Conservation (phyloP, 2,113 vertebrate genomes). For the Hylia prasina region DNA sequence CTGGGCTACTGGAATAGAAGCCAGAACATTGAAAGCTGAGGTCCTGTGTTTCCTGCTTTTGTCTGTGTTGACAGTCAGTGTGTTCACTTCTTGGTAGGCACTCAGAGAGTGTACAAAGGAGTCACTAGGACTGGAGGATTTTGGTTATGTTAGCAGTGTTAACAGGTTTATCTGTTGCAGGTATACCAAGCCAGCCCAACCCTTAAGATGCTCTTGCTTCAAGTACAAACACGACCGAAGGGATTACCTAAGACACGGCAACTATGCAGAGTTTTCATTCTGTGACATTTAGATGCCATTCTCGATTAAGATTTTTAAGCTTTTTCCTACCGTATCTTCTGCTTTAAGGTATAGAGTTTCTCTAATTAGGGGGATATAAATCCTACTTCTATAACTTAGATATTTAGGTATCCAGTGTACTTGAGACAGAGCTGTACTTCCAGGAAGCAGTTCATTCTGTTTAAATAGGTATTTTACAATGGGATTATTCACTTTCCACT, state of each 20-base stretch:
- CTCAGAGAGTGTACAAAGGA: neutral
- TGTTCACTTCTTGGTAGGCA: neutral
- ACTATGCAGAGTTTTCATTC: neutral
- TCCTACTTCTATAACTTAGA: neutral
- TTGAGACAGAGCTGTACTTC: neutral
- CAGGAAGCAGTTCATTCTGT: neutral
- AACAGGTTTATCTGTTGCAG: neutral
- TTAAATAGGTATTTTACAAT: neutral
- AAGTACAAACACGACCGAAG: constrained; percentile 21
- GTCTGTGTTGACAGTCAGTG: neutral
- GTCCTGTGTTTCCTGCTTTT: constrained; percentile 10
- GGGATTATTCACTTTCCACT: neutral
- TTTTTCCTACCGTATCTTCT: neutral
- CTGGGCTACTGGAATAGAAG: neutral
- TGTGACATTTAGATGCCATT: neutral
- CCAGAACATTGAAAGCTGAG: neutral
- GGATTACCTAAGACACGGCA: neutral
- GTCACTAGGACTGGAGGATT: neutral
- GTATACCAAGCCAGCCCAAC: neutral
- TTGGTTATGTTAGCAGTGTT: neutral
- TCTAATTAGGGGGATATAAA: neutral
- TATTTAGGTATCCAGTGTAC: neutral
- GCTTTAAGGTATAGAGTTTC: neutral
- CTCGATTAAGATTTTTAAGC: neutral
- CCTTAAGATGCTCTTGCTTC: constrained; percentile 17